These are phyloP conservation scores for Dipodomys merriami DNA, from an alignment of 2,113 vertebrate genomes.

Conservation along the genomic window DNA sequence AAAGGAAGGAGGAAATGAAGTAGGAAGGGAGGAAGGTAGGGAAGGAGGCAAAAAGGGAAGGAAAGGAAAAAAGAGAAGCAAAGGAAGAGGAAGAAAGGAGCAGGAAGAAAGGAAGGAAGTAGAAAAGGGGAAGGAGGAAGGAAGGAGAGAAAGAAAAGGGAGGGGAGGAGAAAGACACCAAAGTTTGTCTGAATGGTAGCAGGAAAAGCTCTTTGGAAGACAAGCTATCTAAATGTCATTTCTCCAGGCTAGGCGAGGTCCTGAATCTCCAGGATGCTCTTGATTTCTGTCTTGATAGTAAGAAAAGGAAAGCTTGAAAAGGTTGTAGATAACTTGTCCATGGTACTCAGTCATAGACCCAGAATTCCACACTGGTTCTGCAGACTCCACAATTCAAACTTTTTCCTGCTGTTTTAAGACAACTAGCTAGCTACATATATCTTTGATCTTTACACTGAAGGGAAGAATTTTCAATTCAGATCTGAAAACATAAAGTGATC, in stretches of 20 bases:
- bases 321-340: not conserved
- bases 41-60: too few species aligned
- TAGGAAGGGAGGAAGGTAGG: not conserved
- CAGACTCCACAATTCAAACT: not conserved
- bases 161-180: too few species aligned
- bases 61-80: too few species aligned
- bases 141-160: not conserved
- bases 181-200: not conserved
- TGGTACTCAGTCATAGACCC: not conserved
- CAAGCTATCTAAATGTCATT: not conserved
- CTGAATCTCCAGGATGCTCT: not conserved
- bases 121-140: too few species aligned
- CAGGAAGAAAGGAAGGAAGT: too few species aligned
- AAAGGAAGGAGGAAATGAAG: not conserved
- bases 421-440: not conserved
- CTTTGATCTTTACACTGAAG: not conserved
- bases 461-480: not conserved
- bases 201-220: not conserved
- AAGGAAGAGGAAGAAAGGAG: too few species aligned
- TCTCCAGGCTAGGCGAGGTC: not conserved
- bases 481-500: not conserved
- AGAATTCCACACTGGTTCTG: not conserved
- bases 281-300: not conserved
- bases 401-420: not conserved
- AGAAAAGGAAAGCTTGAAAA: not conserved